Base-by-base conservation (phyloP, 1,140 invertebrate genomes). In the Mylabris phalerata region DNA sequence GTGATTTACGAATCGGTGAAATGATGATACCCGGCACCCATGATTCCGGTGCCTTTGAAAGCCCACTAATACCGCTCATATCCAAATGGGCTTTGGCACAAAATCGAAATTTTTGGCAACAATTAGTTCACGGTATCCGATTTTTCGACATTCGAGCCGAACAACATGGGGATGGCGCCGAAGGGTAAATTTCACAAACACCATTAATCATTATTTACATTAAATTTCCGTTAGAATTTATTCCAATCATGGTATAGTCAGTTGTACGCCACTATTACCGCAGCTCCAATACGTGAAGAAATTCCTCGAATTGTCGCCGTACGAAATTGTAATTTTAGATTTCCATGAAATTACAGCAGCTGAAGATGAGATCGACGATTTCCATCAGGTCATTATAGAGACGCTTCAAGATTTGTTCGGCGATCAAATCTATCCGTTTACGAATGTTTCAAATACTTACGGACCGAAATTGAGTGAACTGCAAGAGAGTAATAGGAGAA, bases 81-180 rank as follows among this genome's bases (percentile, higher is more conserved):
- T 5, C 4, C 32, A 32, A 7, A 32, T 32, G 32, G 32, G 32
- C 32, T 4, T 32, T 32, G 32, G 32, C 32, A 32, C 90, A 93
- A 72, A 87, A 91, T 69, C 82, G 85, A 41, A 82, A 85, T 66
- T 78, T 92, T 11, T 92, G 87, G 83, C 81, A 81, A 0, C 89
- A 92, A 70, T 75, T 92, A 9, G 82, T 89, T 1, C 85, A 89
- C 68, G 89, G 90, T 27, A 84, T 90, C 67, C 77, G 90, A 64
- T 92, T 90, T 68, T 75, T 93, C 24, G 89, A 93, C 73, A 79
- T 93, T 19, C 82, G 88, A 58, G 77, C 88, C 52, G 84, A 84
- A 63, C 83, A 84, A 71, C 72, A 73, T 50, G 64, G 63, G 39
- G 59, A 64, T 43, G 4, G 19, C 3, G 7, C 40, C 10, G 62